Base-by-base conservation (phyloP, 2,113 vertebrate genomes). In the Bettongia penicillata region DNA sequence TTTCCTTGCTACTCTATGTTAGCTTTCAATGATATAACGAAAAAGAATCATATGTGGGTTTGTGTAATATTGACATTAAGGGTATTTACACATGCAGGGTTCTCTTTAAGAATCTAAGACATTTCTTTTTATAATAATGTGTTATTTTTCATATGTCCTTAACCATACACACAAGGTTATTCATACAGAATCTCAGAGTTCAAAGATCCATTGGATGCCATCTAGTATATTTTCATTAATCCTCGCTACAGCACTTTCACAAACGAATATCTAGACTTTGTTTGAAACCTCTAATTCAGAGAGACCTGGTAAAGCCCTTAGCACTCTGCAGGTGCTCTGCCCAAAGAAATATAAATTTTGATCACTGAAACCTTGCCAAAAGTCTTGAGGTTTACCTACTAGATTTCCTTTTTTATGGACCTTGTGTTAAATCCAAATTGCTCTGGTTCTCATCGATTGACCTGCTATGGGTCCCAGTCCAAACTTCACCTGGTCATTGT, bases 111-210 rank as follows among this genome's bases (percentile, higher is more conserved):
- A 51, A 94, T 84, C n/a, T 53, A 91, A 92, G 89, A 89, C 93
- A 95, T 2, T 31, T 52, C 91, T 97, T 98, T 77, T 98, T 97
- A 97, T 96, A 97, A 96, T 91, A 93, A 98, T 96, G 94, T 3
- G 52, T 96, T 96, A 92, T 94, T 93, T 97, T 96, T 92, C 31
- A 95, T 55, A 93, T 51, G 28, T 89, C 93, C 93, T 96, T 95
- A 95, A 96, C 96, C 6, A 84, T 22, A 84, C 68, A 84, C 2
- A 43, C n/a, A 84, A 84, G 68, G 37, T 43, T 22, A 8, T 23
- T 84, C 7, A 19, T 43, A 84, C 19, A 23, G 68, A 43, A 84
- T 43, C n/a, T 84, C 37, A 84, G 68, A 43, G n/a, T 84, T 84
- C 19, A 43, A 84, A 84, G n/a, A 84, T 22, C 1, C 19, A 3